Evolutionary conservation across 2,113 vertebrate genomes (phyloP), one percentile per base, ranked within the genome.

Genomic region (Colistium nudipinnis): DNA sequence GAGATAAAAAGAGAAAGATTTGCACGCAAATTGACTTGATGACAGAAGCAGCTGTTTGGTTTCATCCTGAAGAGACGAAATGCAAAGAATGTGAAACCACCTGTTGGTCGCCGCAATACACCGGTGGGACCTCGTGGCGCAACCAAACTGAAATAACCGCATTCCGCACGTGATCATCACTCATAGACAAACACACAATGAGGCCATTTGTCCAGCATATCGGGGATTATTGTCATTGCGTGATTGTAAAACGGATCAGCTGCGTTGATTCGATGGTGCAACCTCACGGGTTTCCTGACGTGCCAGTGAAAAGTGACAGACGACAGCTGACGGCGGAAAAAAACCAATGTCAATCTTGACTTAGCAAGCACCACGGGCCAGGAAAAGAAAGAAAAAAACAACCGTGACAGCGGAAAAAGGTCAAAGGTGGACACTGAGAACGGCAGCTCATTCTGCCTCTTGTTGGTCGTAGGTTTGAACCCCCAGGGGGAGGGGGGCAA

Each of bases 41-140:
- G 13, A 62, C 35, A 70, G 33, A 52, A 25, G 56, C 33, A 68
- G 39, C 31, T 44, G 51, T 45, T 1, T 8, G 24, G n/a, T 68
- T 51, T 62, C 33, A 20, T 13, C 17, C 0, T 2, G 35, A n/a
- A 74, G 64, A 25, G 44, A 36, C 10, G 4, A 57, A 45, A 36
- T 27, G 49, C 51, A 59, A 74, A 80, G 57, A 78, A 81, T 73
- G 76, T 2, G 25, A 48, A 70, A 62, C 51, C 81, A 86, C 86
- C 81, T 84, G 84, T 80, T 81, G 47, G 62, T 76, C 80, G 88
- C 76, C 80, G 88, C 76, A 81, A 85, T 52, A 82, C 65, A 56
- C 83, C 36, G 19, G 31, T 61, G 52, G 36, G 60, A 35, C 51
- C n/a, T 33, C 6, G 4, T 1, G 27, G 28, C 47, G 36, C 55